Evolutionary conservation across 2,888 invertebrate genomes (phyloP).

Genomic region (Calameuta idolon): DNA sequence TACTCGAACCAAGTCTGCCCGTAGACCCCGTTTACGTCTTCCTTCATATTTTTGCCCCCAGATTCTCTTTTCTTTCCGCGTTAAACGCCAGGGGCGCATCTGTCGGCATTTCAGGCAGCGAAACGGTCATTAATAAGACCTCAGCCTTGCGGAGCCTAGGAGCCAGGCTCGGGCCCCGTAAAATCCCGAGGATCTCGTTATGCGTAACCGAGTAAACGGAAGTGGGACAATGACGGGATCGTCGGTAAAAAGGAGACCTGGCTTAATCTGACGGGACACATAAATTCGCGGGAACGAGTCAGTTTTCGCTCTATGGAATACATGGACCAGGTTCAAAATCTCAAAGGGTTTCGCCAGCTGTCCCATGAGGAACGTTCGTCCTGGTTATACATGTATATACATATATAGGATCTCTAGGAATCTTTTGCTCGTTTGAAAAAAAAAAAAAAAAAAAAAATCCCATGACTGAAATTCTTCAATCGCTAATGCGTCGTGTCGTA

Average conservation of each 20-base stretch:
- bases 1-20: not conserved
- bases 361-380: not conserved
- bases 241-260: constrained; percentile 38
- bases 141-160: not conserved
- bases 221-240: constrained; percentile 44
- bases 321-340: constrained; percentile 45
- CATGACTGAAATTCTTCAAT: not conserved
- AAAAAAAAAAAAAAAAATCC: not conserved
- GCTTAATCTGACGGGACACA: constrained; percentile 62
- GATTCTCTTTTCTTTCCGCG: not conserved
- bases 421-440: not conserved
- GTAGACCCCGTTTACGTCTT: not conserved
- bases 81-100: not conserved
- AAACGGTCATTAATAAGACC: not conserved
- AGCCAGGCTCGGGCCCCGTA: not conserved
- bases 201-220: constrained; percentile 60
- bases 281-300: constrained; percentile 66
- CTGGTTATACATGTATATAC: not conserved
- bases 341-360: constrained; percentile 63
- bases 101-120: not conserved
- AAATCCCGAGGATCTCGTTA: constrained; percentile 54
- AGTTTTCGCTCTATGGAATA: constrained; percentile 55
- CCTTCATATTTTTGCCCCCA: not conserved
- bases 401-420: not conserved
- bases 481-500: not conserved